Evolutionary conservation across 2,113 vertebrate genomes (phyloP).

Genomic region (Entomyzon cyanotis): DNA sequence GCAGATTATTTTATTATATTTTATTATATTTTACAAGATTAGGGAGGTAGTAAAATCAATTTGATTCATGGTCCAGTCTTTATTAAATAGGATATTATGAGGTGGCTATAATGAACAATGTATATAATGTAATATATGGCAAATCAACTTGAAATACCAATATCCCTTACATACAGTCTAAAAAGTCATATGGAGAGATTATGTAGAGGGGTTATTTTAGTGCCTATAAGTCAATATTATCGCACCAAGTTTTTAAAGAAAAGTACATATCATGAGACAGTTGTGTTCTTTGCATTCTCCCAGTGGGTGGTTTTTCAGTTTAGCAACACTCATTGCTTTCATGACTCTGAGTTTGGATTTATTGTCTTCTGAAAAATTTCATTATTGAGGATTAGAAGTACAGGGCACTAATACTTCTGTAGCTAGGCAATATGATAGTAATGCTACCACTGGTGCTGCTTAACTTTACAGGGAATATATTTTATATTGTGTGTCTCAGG

Average conservation of each 20-base stretch:
- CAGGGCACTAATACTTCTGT: not conserved
- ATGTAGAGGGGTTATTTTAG: not conserved
- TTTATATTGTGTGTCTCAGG: not conserved
- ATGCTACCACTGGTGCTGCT: not conserved
- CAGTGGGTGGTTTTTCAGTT: not conserved
- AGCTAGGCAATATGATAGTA: not conserved
- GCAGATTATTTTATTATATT: not conserved
- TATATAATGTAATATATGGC: not conserved
- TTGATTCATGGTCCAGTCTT: not conserved
- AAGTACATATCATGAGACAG: not conserved
- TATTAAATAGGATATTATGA: not conserved
- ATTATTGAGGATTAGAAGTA: not conserved
- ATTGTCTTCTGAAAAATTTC: conserved; percentile 10
- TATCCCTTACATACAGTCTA: not conserved
- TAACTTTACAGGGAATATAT: not conserved
- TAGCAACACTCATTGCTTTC: not conserved
- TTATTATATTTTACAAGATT: not conserved
- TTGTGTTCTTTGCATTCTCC: not conserved
- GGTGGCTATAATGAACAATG: not conserved
- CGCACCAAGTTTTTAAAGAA: not conserved
- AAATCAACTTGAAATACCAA: not conserved
- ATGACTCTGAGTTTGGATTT: conserved; percentile 6
- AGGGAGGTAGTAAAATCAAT: not conserved
- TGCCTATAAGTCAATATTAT: not conserved
- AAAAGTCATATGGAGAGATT: not conserved